Percentiles rank a stretch among this genome's conserved stretches.
phyloP scores from a whole-genome alignment of 2,888 invertebrate genomes.

The Dendrolimus pini region DNA sequence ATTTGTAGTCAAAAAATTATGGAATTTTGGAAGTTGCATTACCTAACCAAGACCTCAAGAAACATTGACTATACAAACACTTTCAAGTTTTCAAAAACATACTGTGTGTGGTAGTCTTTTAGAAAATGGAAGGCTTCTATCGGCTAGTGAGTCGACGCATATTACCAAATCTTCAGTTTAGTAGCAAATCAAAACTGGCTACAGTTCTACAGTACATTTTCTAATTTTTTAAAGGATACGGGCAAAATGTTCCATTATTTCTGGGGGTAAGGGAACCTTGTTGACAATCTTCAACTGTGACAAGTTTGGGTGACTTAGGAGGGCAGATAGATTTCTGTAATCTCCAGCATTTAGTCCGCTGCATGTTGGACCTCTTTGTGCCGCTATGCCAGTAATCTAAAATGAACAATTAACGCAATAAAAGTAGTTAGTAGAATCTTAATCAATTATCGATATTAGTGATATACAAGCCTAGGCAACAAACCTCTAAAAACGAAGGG shows the following conservation, averaged over 20 bases:
- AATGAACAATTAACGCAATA: conserved; percentile 6
- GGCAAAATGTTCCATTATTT: conserved; percentile 96
- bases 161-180: too few species aligned
- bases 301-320: conserved; percentile 82
- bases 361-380: conserved; percentile 85
- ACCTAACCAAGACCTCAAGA: too few species aligned
- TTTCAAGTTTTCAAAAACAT: too few species aligned
- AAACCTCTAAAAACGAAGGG: conserved; percentile 81
- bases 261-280: conserved; percentile 93
- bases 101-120: too few species aligned
- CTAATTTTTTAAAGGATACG: conserved; percentile 83
- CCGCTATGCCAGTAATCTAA: conserved; percentile 79
- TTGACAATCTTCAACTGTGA: conserved; percentile 87
- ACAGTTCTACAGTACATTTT: too few species aligned
- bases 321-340: conserved; percentile 87
- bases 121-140: too few species aligned
- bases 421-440: too few species aligned
- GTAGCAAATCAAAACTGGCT: too few species aligned
- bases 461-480: conserved; percentile 7
- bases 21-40: too few species aligned
- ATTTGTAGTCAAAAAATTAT: background rate
- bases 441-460: too few species aligned
- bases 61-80: too few species aligned
- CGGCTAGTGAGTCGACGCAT: too few species aligned
- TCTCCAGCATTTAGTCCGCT: conserved; percentile 95